A percentile compares a stretch with the other conserved stretches of the same genome.
phyloP scores from a whole-genome alignment of 2,888 invertebrate species.

The Lasioglossum villosulum region DNA sequence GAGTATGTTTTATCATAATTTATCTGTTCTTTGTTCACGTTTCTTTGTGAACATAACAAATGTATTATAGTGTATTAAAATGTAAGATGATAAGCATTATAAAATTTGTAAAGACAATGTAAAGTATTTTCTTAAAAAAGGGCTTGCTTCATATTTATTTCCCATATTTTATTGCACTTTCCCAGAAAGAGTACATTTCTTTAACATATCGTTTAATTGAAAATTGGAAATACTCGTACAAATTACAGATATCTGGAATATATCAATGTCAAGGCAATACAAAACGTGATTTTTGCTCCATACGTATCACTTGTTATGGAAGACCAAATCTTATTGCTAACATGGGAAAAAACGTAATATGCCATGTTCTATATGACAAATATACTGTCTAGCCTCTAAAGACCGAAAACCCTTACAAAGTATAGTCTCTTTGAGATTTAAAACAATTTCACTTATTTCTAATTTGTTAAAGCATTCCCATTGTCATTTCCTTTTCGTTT shows the following conservation, averaged over 20 bases:
- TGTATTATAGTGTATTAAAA: constrained; percentile 2
- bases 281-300: constrained; percentile 35
- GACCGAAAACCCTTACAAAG: constrained; percentile 70
- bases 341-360: constrained; percentile 61
- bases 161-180: constrained; percentile 82
- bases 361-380: constrained; percentile 56
- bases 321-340: constrained; percentile 68
- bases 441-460: constrained; percentile 60
- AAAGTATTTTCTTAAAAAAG: constrained; percentile 15
- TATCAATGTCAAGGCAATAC: constrained; percentile 47
- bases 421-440: constrained; percentile 61
- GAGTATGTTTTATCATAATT: constrained; percentile 5
- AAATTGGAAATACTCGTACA: constrained; percentile 54
- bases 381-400: constrained; percentile 73
- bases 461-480: constrained; percentile 34
- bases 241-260: constrained; percentile 62
- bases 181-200: constrained; percentile 80
- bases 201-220: constrained; percentile 65
- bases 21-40: neutral
- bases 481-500: constrained; percentile 36
- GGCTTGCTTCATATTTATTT: constrained; percentile 52
- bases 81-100: neutral
- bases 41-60: neutral
- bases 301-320: constrained; percentile 56
- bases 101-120: constrained; percentile 10